Percentiles rank a stretch among this genome's conserved stretches.
Evolutionary conservation across 1,140 invertebrate species (phyloP).

Genomic region (Hydropsyche tenuis): DNA sequence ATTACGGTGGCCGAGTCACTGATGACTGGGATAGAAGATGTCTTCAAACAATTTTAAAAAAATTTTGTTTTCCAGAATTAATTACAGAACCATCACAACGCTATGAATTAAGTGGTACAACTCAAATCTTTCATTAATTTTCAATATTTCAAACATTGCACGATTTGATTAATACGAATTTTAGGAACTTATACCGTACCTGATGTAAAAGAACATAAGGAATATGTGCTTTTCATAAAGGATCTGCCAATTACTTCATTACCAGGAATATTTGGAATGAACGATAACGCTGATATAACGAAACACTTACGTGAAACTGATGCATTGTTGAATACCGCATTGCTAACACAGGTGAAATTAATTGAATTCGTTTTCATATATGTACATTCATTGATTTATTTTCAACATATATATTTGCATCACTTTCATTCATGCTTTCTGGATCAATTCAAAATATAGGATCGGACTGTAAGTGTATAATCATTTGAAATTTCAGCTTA

Average conservation of each 20-base stretch:
- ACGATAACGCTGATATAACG: slow-evolving; percentile 92
- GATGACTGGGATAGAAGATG: slow-evolving; percentile 94
- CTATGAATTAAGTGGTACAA: slow-evolving; percentile 67
- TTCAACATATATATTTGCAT: no score
- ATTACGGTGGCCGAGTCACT: slow-evolving; percentile 94
- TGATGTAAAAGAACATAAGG: slow-evolving; percentile 74
- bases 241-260: slow-evolving; percentile 79
- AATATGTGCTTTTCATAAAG: slow-evolving; percentile 79
- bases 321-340: slow-evolving; percentile 77
- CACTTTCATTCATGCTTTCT: slow-evolving; percentile 13
- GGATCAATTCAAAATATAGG: slow-evolving; percentile 50
- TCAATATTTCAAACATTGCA: neutral
- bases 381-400: neutral
- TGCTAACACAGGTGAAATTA: slow-evolving; percentile 79
- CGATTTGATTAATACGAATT: slow-evolving; percentile 28
- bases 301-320: slow-evolving; percentile 91
- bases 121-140: neutral
- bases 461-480: slow-evolving; percentile 58
- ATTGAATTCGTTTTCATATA: slow-evolving; percentile 9
- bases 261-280: slow-evolving; percentile 91
- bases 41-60: slow-evolving; percentile 80
- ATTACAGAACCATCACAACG: slow-evolving; percentile 65
- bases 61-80: slow-evolving; percentile 76
- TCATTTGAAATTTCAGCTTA: neutral
- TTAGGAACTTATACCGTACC: slow-evolving; percentile 79